Conservation (phyloP, 2,113 vertebrate genomes). For the Stomatorhinus ivindoensis region DNA sequence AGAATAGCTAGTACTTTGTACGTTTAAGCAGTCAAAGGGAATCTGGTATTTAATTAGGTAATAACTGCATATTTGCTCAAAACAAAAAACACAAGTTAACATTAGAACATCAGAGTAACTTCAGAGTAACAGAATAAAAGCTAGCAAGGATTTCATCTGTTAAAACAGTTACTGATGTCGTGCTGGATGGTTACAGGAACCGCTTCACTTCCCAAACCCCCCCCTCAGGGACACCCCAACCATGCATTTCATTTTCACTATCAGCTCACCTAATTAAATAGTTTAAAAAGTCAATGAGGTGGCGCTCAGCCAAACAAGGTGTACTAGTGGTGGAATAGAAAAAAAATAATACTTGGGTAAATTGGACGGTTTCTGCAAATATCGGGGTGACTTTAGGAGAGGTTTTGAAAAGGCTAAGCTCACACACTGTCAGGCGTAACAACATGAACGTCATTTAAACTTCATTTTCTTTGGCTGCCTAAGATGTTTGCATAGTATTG, state of each 20-base stretch:
- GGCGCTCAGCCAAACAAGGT: neutral
- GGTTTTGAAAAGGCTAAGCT: neutral
- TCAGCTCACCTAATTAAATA: neutral
- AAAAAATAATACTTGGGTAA: neutral
- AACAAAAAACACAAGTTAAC: neutral
- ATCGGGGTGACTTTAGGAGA: neutral
- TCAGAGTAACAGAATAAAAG: neutral
- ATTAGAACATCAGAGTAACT: neutral
- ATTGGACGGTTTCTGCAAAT: neutral
- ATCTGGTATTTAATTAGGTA: neutral
- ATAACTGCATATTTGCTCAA: neutral
- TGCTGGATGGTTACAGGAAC: neutral
- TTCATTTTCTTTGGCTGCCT: neutral
- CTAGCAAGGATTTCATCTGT: neutral
- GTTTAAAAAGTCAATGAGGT: neutral
- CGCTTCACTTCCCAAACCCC: neutral
- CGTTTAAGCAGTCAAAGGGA: neutral
- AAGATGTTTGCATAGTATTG: neutral
- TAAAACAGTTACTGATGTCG: neutral
- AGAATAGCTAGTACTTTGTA: neutral
- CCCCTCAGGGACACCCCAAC: too few relatives aligned
- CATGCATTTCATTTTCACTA: neutral
- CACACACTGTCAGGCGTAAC: neutral
- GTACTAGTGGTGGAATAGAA: neutral
- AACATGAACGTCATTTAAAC: neutral